Percentiles rank a stretch among this genome's conserved stretches.
These are phyloP conservation scores for Brachyptera risi DNA, from an alignment of 2,888 invertebrate species.

Conservation along the genomic window DNA sequence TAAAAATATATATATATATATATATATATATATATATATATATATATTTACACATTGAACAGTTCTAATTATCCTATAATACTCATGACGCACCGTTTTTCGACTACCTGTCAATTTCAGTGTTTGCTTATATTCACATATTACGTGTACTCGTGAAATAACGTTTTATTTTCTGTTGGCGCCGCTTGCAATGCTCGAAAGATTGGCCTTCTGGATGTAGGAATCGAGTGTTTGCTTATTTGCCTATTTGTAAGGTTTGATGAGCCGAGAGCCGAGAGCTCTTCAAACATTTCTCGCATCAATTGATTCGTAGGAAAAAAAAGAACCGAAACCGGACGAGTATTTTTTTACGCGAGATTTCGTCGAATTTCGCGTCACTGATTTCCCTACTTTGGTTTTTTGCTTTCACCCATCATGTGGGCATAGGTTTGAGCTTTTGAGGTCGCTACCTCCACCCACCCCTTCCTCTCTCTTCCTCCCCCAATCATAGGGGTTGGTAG, in stretches of 20 bases:
- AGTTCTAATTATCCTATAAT: too few species aligned
- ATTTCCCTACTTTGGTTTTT: conserved; percentile 11
- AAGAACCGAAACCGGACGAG: background rate
- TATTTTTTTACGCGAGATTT: background rate
- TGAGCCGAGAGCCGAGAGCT: background rate
- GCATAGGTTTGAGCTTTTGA: background rate
- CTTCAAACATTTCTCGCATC: conserved; percentile 5
- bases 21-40: too few species aligned
- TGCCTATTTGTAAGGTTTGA: conserved; percentile 1
- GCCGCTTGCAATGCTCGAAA: background rate
- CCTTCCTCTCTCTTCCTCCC: too few species aligned
- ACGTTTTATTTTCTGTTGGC: too few species aligned
- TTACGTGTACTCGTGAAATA: too few species aligned
- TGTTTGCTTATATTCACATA: too few species aligned
- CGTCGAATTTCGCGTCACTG: background rate
- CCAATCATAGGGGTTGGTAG: background rate
- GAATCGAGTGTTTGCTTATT: conserved; percentile 1
- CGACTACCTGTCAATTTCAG: too few species aligned
- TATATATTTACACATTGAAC: too few species aligned
- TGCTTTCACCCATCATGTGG: conserved; percentile 4
- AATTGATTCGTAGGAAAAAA: background rate
- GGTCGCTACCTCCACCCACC: too few species aligned
- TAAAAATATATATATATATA: too few species aligned
- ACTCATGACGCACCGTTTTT: too few species aligned
- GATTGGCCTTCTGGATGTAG: background rate